Percentiles rank a stretch among this genome's conserved stretches.
phyloP scores from a whole-genome alignment of 2,888 invertebrate species.

The Coelinius sp. region DNA sequence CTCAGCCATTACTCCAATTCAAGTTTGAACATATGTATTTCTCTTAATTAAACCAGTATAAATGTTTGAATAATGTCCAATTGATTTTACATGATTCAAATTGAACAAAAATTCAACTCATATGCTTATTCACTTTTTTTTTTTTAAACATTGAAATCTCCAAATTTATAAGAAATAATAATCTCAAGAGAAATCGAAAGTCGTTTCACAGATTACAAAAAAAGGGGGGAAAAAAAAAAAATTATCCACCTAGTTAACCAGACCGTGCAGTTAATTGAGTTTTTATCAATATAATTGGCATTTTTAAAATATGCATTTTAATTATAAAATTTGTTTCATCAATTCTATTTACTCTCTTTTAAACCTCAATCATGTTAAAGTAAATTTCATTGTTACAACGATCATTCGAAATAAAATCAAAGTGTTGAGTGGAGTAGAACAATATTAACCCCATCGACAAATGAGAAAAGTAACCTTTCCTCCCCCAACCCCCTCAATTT shows the following conservation, averaged over 20 bases:
- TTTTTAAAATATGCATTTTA: too few species aligned
- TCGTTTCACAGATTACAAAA: too few species aligned
- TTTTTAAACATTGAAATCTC: background rate
- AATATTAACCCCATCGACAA: background rate
- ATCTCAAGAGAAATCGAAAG: slow-evolving; percentile 48
- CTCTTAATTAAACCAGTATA: slow-evolving; percentile 9
- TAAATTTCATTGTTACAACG: background rate
- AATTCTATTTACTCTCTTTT: background rate
- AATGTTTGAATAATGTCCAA: slow-evolving; percentile 5
- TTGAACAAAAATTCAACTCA: background rate
- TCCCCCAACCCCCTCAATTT: background rate
- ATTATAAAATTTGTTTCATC: too few species aligned
- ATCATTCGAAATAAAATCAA: background rate
- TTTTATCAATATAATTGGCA: too few species aligned
- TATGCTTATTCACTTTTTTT: background rate
- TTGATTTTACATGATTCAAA: background rate
- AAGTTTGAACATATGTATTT: background rate
- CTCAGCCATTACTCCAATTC: background rate
- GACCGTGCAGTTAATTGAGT: too few species aligned
- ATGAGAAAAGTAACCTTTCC: slow-evolving; percentile 15
- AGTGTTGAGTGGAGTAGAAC: background rate
- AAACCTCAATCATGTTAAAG: background rate
- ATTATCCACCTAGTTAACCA: too few species aligned
- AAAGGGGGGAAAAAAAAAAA: background rate
- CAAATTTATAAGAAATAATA: slow-evolving; percentile 29